phyloP scores from a whole-genome alignment of 2,888 invertebrate genomes.

The Noctua janthina region DNA sequence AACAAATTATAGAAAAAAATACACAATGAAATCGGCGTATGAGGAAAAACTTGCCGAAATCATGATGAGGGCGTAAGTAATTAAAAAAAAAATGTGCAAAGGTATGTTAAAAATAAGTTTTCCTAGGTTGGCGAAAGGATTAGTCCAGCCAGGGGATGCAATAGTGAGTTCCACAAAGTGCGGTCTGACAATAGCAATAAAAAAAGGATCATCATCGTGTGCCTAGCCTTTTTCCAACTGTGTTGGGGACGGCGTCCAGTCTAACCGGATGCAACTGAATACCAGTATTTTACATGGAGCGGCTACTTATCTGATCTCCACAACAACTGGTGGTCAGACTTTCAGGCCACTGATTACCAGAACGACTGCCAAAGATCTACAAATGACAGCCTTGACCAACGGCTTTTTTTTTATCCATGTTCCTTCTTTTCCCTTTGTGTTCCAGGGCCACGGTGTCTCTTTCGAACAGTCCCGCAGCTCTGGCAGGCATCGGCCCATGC shows the following conservation, averaged over 20 bases:
- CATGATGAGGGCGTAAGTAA: background rate
- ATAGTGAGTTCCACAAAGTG: background rate
- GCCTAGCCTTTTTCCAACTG: background rate
- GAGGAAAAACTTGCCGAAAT: constrained; percentile 33
- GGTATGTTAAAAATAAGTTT: background rate
- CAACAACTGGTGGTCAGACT: background rate
- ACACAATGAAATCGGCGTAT: background rate
- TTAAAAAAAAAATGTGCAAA: background rate
- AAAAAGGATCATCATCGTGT: background rate
- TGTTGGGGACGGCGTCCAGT: background rate
- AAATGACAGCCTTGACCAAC: background rate
- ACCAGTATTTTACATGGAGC: background rate
- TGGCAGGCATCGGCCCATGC: too few species aligned
- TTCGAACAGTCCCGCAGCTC: too few species aligned
- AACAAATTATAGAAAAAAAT: constrained; percentile 17
- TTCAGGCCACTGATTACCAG: background rate
- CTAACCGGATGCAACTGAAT: background rate
- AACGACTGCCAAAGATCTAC: background rate
- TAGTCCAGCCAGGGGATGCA: background rate
- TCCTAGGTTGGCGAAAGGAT: background rate
- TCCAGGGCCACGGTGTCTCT: too few species aligned
- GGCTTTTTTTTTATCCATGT: too few species aligned
- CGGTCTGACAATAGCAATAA: too few species aligned
- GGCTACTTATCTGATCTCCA: background rate
- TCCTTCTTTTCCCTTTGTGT: too few species aligned